Conservation (phyloP, 2,113 vertebrate species). For the Macquaria australasica region DNA sequence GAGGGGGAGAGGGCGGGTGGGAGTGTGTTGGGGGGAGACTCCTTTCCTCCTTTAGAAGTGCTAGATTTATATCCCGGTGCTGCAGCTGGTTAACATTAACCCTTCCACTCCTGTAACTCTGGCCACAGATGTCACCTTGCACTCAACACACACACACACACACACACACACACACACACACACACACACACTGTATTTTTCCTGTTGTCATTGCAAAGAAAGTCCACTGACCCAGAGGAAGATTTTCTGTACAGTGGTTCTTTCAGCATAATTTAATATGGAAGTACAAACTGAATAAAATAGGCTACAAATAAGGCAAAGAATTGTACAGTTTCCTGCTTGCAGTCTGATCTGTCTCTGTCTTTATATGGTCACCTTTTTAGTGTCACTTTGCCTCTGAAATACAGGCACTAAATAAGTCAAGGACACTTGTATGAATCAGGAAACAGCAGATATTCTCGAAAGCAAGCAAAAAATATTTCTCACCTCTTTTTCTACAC, state of each 20-base stretch:
- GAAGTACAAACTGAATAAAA: neutral
- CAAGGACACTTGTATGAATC: neutral
- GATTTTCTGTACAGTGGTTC: neutral
- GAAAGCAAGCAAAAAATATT: neutral
- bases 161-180: conserved; percentile 8
- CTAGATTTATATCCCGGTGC: conserved; percentile 63
- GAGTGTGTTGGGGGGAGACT: neutral
- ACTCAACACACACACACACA: neutral
- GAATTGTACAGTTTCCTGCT: neutral
- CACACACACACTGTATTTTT: neutral
- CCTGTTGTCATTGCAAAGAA: neutral
- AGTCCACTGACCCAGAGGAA: neutral
- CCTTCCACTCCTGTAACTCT: conserved; percentile 36
- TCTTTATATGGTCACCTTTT: neutral
- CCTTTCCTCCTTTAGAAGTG: conserved; percentile 51
- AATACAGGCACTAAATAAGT: neutral
- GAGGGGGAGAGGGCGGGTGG: conserved; percentile 20
- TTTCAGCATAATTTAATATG: neutral
- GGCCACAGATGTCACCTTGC: conserved; percentile 27
- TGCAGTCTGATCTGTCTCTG: neutral
- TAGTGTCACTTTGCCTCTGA: neutral
- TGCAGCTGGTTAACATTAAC: conserved; percentile 76
- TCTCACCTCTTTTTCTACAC: neutral
- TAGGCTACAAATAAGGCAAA: neutral
- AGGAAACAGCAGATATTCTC: neutral